These are phyloP conservation scores for Notiomystis cincta DNA, from an alignment of 2,113 vertebrate species.

Conservation along the genomic window DNA sequence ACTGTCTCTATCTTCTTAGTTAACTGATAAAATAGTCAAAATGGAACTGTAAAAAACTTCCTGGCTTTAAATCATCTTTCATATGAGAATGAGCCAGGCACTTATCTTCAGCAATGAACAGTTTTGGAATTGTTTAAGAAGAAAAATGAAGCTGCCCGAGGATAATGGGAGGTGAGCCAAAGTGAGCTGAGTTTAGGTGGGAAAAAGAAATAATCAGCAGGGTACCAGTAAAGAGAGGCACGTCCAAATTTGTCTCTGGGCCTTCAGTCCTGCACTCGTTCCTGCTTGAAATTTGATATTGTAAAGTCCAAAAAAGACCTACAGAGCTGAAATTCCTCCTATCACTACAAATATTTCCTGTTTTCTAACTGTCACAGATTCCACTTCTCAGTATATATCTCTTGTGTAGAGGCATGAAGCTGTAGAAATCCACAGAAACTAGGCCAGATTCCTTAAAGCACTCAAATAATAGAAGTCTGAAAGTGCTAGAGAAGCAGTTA, in stretches of 20 bases:
- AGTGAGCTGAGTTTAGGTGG: conserved; percentile 12
- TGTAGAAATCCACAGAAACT: neutral
- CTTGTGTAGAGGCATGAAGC: neutral
- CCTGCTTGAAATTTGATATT: neutral
- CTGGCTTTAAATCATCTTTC: neutral
- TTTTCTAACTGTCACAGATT: neutral
- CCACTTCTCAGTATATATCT: neutral
- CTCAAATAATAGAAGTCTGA: neutral
- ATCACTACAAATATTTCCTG: neutral
- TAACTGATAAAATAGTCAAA: conserved; percentile 27
- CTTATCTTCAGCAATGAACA: neutral
- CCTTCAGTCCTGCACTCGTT: neutral
- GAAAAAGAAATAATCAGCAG: conserved; percentile 30
- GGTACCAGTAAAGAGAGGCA: conserved; percentile 3
- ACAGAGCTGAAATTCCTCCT: neutral
- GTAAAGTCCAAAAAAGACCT: neutral
- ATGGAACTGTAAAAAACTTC: neutral
- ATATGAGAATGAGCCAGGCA: neutral
- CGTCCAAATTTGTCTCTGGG: conserved; percentile 4
- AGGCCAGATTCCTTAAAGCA: neutral
- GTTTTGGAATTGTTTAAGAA: conserved; percentile 36
- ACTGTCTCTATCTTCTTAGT: neutral
- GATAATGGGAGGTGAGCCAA: conserved; percentile 38
- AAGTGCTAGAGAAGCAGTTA: neutral
- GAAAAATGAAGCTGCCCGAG: neutral